Evolutionary conservation across 2,113 vertebrate species (phyloP).

Genomic region (Donacobius atricapilla): DNA sequence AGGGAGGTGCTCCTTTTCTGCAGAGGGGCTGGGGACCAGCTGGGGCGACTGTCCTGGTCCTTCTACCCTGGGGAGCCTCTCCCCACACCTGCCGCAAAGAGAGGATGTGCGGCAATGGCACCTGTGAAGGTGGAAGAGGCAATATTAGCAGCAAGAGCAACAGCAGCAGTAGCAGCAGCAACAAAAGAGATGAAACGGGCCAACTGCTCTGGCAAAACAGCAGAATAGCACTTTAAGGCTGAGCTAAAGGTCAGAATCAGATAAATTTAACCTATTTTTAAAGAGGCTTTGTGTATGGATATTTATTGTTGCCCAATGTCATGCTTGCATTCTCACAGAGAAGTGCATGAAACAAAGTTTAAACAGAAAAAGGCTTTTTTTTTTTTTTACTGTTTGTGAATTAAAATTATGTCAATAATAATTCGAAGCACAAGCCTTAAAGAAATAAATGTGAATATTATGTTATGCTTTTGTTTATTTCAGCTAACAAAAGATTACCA

Average conservation of each 20-base stretch:
- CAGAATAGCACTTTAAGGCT: neutral
- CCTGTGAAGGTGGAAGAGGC: neutral
- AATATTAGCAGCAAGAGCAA: neutral
- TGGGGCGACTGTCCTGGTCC: neutral
- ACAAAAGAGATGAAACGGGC: neutral
- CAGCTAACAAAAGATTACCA: conserved; percentile 58
- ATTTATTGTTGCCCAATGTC: neutral
- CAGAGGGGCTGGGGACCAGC: neutral
- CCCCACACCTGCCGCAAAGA: neutral
- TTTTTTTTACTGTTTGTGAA: neutral
- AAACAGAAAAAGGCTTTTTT: neutral
- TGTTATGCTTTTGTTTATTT: conserved; percentile 58
- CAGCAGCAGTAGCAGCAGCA: too few relatives aligned
- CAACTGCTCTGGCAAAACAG: neutral
- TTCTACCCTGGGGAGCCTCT: accelerated
- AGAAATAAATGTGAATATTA: conserved; percentile 37
- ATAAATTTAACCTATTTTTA: neutral
- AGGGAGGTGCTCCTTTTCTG: neutral
- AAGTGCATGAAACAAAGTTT: neutral
- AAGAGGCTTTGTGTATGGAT: neutral
- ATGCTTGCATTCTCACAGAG: neutral
- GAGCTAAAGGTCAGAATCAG: neutral
- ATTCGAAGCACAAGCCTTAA: neutral
- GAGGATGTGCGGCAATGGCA: neutral
- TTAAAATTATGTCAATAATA: conserved; percentile 1